These are phyloP conservation scores for Calameuta idolon DNA, from an alignment of 2,888 invertebrate genomes.

Conservation along the genomic window DNA sequence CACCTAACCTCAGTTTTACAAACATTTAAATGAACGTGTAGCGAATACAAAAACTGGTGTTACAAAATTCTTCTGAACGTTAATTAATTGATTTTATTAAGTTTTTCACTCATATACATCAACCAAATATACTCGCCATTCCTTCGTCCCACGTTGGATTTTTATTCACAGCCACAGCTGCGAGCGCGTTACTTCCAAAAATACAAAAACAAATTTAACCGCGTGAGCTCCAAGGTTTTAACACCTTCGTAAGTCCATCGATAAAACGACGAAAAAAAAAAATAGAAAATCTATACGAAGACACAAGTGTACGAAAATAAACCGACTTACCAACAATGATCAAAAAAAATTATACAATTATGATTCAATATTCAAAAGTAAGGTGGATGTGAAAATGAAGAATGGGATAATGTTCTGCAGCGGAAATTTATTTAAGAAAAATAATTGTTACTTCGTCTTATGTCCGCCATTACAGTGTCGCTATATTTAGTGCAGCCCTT, in stretches of 20 bases:
- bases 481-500: conserved; percentile 51
- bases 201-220: neutral
- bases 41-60: neutral
- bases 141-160: neutral
- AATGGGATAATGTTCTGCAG: neutral
- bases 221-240: neutral
- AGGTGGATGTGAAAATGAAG: neutral
- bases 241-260: neutral
- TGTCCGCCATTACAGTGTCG: conserved; percentile 16
- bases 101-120: neutral
- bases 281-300: neutral
- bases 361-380: neutral
- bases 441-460: neutral
- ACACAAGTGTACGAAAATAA: neutral
- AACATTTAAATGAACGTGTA: neutral
- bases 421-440: neutral
- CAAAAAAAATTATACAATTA: neutral
- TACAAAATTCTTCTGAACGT: neutral
- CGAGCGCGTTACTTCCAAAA: neutral
- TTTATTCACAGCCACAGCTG: neutral
- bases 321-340: neutral
- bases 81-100: neutral
- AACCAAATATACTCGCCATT: neutral
- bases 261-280: neutral
- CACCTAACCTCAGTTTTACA: neutral